Conservation (phyloP, 2,888 invertebrate genomes). For the Drosophila atripex region DNA sequence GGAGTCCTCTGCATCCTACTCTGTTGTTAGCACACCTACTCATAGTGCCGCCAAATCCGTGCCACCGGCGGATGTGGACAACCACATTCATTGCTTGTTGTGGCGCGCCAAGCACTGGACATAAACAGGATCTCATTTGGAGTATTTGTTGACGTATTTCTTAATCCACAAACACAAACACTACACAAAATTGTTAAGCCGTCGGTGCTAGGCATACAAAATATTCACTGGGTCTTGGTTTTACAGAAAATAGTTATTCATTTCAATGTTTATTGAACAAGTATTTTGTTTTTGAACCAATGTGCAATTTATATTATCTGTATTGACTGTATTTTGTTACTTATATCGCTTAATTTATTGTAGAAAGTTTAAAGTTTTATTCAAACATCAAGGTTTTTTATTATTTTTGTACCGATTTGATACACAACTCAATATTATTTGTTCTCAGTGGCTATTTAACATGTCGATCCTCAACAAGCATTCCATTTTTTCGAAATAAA, state of each 20-base stretch:
- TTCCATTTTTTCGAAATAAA: constrained; percentile 51
- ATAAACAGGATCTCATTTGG: constrained; percentile 65
- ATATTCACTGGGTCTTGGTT: background rate
- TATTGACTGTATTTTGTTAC: background rate
- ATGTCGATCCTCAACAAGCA: constrained; percentile 21
- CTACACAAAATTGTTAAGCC: constrained; percentile 35
- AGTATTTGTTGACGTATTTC: constrained; percentile 54
- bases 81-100: constrained; percentile 82
- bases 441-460: constrained; percentile 6
- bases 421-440: background rate
- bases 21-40: constrained; percentile 64
- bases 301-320: background rate
- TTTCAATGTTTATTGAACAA: background rate
- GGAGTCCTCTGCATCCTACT: constrained; percentile 51
- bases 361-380: background rate
- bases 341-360: background rate
- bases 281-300: background rate
- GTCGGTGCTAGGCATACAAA: constrained; percentile 16
- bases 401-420: background rate
- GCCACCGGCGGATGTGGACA: constrained; percentile 79
- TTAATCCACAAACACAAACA: constrained; percentile 23
- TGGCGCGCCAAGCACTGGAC: constrained; percentile 83
- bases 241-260: background rate
- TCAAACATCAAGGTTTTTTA: background rate
- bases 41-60: constrained; percentile 69